Base-by-base conservation (phyloP, 2,888 invertebrate species). In the Lasioglossum malachurum region DNA sequence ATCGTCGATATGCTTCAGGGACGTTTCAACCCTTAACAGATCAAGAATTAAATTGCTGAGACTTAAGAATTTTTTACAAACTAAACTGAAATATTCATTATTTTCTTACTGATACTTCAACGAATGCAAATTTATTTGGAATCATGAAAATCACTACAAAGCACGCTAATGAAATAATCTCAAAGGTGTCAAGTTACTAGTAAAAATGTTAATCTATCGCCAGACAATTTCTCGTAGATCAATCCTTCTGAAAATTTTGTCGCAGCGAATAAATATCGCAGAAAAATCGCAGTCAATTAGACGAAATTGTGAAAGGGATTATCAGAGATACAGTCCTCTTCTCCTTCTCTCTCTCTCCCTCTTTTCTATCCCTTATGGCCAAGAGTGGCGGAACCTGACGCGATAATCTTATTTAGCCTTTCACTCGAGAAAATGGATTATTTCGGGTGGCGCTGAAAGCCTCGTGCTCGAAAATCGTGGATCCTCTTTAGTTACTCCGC, bases 401-500 rank as follows among this genome's bases (percentile, higher is more conserved):
- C 82, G 83, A 87, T 88, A 88, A 90, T 90, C 84, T 85, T 89
- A 79, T 89, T 88, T 86, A 80, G 75, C 75, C 80, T 85, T 82
- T 85, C 82, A 41, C 75, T 76, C 75, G 76, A 49, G 78, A 75
- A 87, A 88, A 85, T 83, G 88, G 87, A 91, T 88, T 91, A 91
- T 90, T 83, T 86, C 83, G 85, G 82, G 46, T 82, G 79, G 60
- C 77, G 78, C 49, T 79, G 89, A 79, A 88, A 90, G 81, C 73
- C 82, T 78, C 53, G n/a, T 80, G 60, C 85, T 91, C 78, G 80
- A 74, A 82, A 91, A 83, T 86, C 67, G 82, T 31, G 82, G 79
- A 86, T 87, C 87, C 89, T 86, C 89, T 91, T 92, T 88, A 88
- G 83, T 86, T 87, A 83, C 84, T 87, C 81, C 80, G 60, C 80